Evolutionary conservation across 2,113 vertebrate genomes (phyloP).

Genomic region (Enhydra lutris): DNA sequence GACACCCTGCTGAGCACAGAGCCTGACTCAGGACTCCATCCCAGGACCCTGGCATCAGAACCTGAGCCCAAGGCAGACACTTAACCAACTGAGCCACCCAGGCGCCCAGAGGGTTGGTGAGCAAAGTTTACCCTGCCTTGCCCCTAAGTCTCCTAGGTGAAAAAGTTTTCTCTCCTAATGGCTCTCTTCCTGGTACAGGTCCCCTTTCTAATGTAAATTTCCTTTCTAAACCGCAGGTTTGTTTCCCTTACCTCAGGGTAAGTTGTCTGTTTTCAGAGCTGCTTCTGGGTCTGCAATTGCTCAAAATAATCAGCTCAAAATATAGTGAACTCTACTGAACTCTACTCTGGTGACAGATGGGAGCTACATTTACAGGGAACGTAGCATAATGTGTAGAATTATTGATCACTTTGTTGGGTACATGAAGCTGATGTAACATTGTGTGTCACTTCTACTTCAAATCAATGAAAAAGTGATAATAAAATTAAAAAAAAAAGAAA

Average conservation of each 20-base stretch:
- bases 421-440: not conserved
- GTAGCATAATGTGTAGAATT: not conserved
- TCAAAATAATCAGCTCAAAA: not conserved
- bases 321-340: not conserved
- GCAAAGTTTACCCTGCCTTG: not conserved
- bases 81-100: not conserved
- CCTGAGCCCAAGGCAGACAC: not conserved
- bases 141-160: no score
- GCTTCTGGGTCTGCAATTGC: not conserved
- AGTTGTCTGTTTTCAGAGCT: not conserved
- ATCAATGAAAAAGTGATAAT: not conserved
- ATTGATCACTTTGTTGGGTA: not conserved
- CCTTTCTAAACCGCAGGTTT: not conserved
- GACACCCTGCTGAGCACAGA: not conserved
- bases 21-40: not conserved
- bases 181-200: not conserved
- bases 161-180: not conserved
- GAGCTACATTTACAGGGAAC: not conserved
- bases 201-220: not conserved
- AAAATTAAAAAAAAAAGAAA: not conserved
- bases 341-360: not conserved
- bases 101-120: no score
- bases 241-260: not conserved
- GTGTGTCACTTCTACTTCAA: not conserved
- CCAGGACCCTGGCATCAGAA: not conserved